phyloP scores from a whole-genome alignment of 2,113 vertebrate genomes.

The Spea bombifrons region DNA sequence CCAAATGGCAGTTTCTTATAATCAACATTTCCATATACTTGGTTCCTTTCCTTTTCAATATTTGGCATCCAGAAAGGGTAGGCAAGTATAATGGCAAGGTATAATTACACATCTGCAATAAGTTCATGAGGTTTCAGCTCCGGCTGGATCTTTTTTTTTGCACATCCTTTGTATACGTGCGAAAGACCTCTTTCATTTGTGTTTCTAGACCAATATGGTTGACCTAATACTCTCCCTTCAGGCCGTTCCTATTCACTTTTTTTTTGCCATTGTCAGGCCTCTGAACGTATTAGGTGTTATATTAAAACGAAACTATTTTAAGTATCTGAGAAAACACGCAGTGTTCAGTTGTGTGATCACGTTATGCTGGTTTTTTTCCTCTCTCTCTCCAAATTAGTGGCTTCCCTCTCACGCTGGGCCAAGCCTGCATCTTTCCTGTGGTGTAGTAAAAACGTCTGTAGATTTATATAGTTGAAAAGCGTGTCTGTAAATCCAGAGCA shows the following conservation, averaged over 20 bases:
- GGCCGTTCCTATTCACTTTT: not conserved
- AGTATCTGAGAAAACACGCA: not conserved
- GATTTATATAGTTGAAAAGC: constrained; percentile 12
- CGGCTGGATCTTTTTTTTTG: too few relatives aligned
- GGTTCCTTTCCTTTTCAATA: too few relatives aligned
- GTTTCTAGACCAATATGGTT: too few relatives aligned
- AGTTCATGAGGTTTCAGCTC: too few relatives aligned
- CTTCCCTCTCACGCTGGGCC: constrained; percentile 3
- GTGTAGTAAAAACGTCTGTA: constrained; percentile 2
- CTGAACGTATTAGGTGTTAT: not conserved
- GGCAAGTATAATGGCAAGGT: too few relatives aligned
- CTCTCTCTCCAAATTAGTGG: constrained; percentile 7
- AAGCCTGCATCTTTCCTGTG: not conserved
- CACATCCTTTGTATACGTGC: too few relatives aligned
- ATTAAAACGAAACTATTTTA: not conserved
- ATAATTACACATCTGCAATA: too few relatives aligned
- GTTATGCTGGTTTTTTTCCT: not conserved
- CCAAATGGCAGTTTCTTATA: too few relatives aligned
- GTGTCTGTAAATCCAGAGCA: not conserved
- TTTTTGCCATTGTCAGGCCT: not conserved
- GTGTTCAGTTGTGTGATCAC: not conserved
- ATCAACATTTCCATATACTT: too few relatives aligned
- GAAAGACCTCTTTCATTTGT: too few relatives aligned
- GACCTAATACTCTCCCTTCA: too few relatives aligned
- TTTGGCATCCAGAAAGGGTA: too few relatives aligned